Percentiles rank a stretch among this genome's conserved stretches.
phyloP scores from a whole-genome alignment of 30 jellyfish, hydroid and myxozoan species.

The Pseudorhiza aurosa region DNA sequence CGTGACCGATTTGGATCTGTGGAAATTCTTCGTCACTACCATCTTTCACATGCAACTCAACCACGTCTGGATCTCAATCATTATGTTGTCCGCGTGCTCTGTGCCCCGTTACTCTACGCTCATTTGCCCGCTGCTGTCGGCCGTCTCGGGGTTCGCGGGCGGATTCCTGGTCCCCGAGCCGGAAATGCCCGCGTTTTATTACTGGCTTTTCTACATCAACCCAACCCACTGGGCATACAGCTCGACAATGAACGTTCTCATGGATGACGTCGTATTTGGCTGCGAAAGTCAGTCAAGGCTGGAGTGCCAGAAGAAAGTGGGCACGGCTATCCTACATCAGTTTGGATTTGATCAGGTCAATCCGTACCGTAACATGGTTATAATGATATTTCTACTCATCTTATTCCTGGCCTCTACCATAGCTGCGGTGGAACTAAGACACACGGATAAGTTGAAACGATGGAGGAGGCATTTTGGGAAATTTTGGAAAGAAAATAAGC shows the following conservation, averaged over 20 bases:
- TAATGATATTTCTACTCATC: conserved; percentile 58
- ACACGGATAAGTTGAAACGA: conserved; percentile 29
- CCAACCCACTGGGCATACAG: conserved; percentile 97
- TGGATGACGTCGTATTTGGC: conserved; percentile 49
- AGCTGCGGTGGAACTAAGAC: conserved; percentile 57
- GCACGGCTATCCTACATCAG: conserved; percentile 59
- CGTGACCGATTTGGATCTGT: conserved; percentile 42
- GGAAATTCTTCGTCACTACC: conserved; percentile 78
- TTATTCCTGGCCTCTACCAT: conserved; percentile 47
- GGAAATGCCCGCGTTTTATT: conserved; percentile 83
- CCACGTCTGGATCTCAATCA: conserved; percentile 88
- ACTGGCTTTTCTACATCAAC: conserved; percentile 91
- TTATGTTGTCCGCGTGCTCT: conserved; percentile 61
- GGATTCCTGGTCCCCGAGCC: conserved; percentile 96
- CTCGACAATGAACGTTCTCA: conserved; percentile 66
- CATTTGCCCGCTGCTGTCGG: conserved; percentile 86
- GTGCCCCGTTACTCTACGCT: conserved; percentile 79
- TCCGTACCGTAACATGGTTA: conserved; percentile 60
- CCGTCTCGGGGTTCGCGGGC: conserved; percentile 95
- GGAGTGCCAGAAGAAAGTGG: conserved; percentile 76
- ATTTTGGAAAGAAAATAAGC: background rate
- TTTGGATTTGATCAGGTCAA: conserved; percentile 72
- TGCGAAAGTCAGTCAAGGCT: conserved; percentile 64
- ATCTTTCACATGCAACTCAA: conserved; percentile 79
- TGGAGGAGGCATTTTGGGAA: conserved; percentile 1